Evolutionary conservation across 2,113 vertebrate genomes (phyloP), one percentile per base, ranked within the genome.

Genomic region (Mormyrus lacerda): DNA sequence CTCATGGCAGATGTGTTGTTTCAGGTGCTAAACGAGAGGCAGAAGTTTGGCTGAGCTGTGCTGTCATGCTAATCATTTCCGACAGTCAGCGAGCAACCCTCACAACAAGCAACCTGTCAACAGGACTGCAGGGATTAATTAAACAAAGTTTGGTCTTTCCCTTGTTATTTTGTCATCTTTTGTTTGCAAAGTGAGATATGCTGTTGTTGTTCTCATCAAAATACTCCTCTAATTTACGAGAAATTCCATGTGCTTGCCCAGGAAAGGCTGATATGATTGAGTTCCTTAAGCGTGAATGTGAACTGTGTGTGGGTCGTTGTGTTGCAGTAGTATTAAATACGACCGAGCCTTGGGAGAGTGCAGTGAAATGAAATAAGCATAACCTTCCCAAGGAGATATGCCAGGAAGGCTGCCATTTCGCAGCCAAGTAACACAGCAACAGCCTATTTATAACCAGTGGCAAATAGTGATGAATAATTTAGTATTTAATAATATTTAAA

Each of bases 1-100:
- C 90, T 83, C 82, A 73, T 87, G 85, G 85, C 89, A 6, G 86
- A 35, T 91, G 61, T 95, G 94, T 95, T 94, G 93, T 95, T 91
- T 94, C 93, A 95, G 94, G 93, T 95, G 94, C 89, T 86, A 44
- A 79, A 92, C 83, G 50, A 48, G 39, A 88, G 45, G 47, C 91
- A 92, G 90, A 42, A 90, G 91, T 90, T 91, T 89, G 91, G 92
- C 93, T 89, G 92, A 94, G 91, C 88, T 89, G 88, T 91, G 92
- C 88, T 89, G 11, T 15, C 39, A 31, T 53, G 17, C 27, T 42
- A 7, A 48, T 45, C 39, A 10, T 91, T 83, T 73, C 44, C 27
- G 55, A 39, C 73, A 79, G 35, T 6, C 73, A 79, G 73, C 5
- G 15, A 79, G 35, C 13, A 79, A 79, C 35, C 55, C 27, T 42